Evolutionary conservation across 2,888 invertebrate species (phyloP), one percentile per base, ranked within the genome.

Genomic region (Erebia palarica): DNA sequence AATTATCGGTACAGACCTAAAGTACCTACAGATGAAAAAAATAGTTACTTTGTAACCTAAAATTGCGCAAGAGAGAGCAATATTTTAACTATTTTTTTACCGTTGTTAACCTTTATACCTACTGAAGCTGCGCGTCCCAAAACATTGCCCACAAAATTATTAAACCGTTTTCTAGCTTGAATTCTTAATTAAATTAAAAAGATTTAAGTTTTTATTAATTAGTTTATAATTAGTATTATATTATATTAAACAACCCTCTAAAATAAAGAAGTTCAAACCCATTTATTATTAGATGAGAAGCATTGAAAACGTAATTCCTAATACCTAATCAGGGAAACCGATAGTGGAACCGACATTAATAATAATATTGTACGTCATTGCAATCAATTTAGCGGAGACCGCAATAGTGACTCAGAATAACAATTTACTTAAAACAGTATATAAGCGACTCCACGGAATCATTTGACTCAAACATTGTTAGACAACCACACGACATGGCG

Each of bases 251-350:
- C 10, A 53, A 10, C 7, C 14, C 8, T n/a, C 13, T 18, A 53
- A 53, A 11, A 55, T 10, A 55, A 55, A 55, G 10, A 18, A 27
- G 27, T 14, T 55, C 36, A 36, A 36, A 7, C 0, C 5, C 36
- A 36, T 7, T 36, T 36, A 36, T 36, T 36, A 36, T 36, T 36
- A 36, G 2, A 27, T 36, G 36, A 36, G 7, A 36, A 36, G 7
- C 36, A 27, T 8, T 1, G 27, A 27, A 58, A 11, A 58, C 14
- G 49, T 21, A 21, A 14, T 47, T 21, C 3, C 14, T 42, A 66
- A 57, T 66, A 53, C 57, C 55, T 57, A 65, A 57, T 66, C 42
- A 57, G 65, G 44, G 55, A 55, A 65, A 55, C 66, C 10, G 66
- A 66, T 66, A 66, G 44, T 21, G 42, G 14, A 65, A 47, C 57